These are phyloP conservation scores for Sapayoa aenigma DNA, from an alignment of 2,113 vertebrate species.

Conservation along the genomic window DNA sequence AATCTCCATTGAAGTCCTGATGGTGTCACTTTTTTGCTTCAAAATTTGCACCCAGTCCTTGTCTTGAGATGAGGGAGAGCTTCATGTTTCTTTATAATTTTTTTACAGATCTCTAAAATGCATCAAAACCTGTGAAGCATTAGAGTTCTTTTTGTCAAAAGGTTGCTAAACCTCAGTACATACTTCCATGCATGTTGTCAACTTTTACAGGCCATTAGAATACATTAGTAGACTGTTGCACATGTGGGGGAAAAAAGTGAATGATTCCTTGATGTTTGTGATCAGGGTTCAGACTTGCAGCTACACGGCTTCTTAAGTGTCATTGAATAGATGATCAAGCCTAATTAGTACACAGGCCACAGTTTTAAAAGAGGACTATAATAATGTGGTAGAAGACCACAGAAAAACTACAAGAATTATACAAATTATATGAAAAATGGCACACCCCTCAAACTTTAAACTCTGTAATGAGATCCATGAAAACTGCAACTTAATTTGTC, in stretches of 20 bases:
- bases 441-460: not conserved
- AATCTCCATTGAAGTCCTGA: not conserved
- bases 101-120: not conserved
- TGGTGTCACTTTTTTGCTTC: not conserved
- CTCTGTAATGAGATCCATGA: not conserved
- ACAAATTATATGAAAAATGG: not conserved
- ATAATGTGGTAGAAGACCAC: not conserved
- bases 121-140: not conserved
- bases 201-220: not conserved
- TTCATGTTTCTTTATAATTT: not conserved
- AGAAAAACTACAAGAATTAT: not conserved
- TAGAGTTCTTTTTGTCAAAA: not conserved
- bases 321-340: not conserved
- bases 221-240: not conserved
- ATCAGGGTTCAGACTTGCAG: not conserved
- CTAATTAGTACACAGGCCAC: not conserved
- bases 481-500: not conserved
- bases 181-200: not conserved
- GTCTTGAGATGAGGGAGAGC: not conserved
- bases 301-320: not conserved
- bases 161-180: not conserved
- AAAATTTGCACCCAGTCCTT: not conserved
- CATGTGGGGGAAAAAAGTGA: not conserved
- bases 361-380: not conserved
- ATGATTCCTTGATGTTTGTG: not conserved